These are phyloP conservation scores for Brachyrhaphis roseni DNA, from an alignment of 2,797 vertebrate species.

Conservation along the genomic window DNA sequence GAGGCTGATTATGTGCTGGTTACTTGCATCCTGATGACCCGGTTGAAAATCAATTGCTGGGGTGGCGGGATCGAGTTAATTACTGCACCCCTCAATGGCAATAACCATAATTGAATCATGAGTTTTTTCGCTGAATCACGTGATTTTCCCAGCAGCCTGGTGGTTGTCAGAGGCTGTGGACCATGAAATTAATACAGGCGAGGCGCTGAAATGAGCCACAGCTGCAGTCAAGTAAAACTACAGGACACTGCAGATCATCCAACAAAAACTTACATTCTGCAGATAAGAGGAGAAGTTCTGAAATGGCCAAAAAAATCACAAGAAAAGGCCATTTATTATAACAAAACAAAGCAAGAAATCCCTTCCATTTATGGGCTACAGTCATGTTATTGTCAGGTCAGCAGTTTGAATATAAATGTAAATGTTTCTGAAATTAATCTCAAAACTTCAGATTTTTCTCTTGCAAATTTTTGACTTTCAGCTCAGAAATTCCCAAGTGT, in stretches of 20 bases:
- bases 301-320: not conserved
- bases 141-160: slow-evolving; percentile 25
- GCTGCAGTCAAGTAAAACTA: slow-evolving; percentile 20
- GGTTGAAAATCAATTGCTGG: slow-evolving; percentile 24
- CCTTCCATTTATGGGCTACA: not conserved
- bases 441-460: no score
- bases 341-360: not conserved
- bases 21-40: slow-evolving; percentile 28
- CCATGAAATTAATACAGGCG: slow-evolving; percentile 18
- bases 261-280: slow-evolving; percentile 5
- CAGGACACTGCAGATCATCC: slow-evolving; percentile 16
- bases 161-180: slow-evolving; percentile 9
- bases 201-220: slow-evolving; percentile 14
- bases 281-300: not conserved
- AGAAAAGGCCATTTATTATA: not conserved
- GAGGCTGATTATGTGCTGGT: not conserved
- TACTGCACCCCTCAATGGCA: slow-evolving; percentile 21
- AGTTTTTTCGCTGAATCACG: slow-evolving; percentile 23
- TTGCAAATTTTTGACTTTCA: no score
- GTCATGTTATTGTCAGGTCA: no score
- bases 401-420: not conserved
- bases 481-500: no score
- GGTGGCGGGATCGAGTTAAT: slow-evolving; percentile 30
- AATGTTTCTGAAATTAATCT: no score
- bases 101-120: slow-evolving; percentile 31